Percentiles rank a stretch among this genome's conserved stretches.
phyloP scores from a whole-genome alignment of 1,140 invertebrate genomes.

The Ceratoteleas bidentatus region DNA sequence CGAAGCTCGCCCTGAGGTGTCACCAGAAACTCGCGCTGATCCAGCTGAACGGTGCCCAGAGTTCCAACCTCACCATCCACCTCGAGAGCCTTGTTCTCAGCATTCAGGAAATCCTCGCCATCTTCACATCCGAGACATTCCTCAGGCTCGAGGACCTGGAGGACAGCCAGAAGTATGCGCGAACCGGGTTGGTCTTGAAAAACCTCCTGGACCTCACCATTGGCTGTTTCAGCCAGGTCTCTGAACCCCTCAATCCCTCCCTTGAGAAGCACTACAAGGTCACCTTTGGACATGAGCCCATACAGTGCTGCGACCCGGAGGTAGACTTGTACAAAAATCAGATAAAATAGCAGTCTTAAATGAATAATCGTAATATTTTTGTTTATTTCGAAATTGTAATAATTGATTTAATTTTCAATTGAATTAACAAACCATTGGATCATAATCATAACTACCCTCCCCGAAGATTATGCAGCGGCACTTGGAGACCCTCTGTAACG shows the following conservation, averaged over 20 bases:
- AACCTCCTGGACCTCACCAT: slow-evolving; percentile 61
- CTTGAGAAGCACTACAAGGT: slow-evolving; percentile 70
- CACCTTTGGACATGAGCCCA: slow-evolving; percentile 68
- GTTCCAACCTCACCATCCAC: slow-evolving; percentile 39
- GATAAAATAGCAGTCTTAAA: too few relatives aligned
- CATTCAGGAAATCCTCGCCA: slow-evolving; percentile 68
- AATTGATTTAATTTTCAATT: too few relatives aligned
- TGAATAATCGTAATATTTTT: too few relatives aligned
- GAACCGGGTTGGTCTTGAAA: slow-evolving; percentile 71
- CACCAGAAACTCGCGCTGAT: slow-evolving; percentile 69
- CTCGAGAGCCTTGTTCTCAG: slow-evolving; percentile 53
- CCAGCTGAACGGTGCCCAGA: slow-evolving; percentile 55
- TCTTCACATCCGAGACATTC: slow-evolving; percentile 60
- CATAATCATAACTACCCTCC: too few relatives aligned
- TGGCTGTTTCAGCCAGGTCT: slow-evolving; percentile 51
- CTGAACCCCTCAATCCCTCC: not conserved
- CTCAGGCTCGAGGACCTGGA: slow-evolving; percentile 35
- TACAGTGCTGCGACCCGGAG: slow-evolving; percentile 36
- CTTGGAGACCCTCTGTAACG: slow-evolving; percentile 57
- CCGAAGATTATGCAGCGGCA: slow-evolving; percentile 11
- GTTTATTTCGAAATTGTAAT: too few relatives aligned
- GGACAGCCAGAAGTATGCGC: slow-evolving; percentile 52
- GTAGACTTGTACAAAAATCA: too few relatives aligned
- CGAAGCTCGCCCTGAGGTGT: slow-evolving; percentile 50
- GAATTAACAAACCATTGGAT: too few relatives aligned